Conservation (phyloP, 30 jellyfish, hydroid and myxozoan genomes). For the Cassiopea xamachana region DNA sequence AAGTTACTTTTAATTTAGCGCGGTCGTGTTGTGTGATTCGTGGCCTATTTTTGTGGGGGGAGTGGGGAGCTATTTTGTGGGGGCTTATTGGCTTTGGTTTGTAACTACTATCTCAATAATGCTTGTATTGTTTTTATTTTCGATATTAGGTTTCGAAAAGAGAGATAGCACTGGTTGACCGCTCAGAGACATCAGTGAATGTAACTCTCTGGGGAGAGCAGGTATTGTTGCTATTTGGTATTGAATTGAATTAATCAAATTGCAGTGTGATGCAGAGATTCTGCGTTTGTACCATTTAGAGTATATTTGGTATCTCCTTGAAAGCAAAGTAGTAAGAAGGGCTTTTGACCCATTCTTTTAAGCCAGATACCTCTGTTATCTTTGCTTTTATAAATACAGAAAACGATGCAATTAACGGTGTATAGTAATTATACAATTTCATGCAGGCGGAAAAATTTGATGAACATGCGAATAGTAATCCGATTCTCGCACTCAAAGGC, state of each 20-base stretch:
- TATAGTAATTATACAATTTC: background rate
- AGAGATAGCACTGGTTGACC: conserved; percentile 88
- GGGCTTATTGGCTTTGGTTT: background rate
- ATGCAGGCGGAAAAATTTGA: conserved; percentile 92
- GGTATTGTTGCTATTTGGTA: conserved; percentile 25
- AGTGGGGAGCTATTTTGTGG: no score
- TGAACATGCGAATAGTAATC: conserved; percentile 72
- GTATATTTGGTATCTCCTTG: no score
- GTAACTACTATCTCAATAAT: background rate
- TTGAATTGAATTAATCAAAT: background rate
- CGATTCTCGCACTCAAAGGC: conserved; percentile 97
- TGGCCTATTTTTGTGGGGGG: no score
- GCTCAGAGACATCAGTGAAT: conserved; percentile 85
- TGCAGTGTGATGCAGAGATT: background rate
- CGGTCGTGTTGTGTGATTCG: no score
- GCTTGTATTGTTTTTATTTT: background rate
- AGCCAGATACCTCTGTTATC: no score
- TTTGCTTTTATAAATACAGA: no score
- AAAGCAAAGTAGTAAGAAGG: no score
- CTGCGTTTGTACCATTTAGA: no score
- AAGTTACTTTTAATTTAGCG: no score
- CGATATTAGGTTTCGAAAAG: conserved; percentile 85
- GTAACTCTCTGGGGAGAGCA: conserved; percentile 96
- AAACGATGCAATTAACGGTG: background rate
- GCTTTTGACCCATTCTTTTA: no score